Base-by-base conservation (phyloP, 2,888 invertebrate species). In the Stenodema calcarata region DNA sequence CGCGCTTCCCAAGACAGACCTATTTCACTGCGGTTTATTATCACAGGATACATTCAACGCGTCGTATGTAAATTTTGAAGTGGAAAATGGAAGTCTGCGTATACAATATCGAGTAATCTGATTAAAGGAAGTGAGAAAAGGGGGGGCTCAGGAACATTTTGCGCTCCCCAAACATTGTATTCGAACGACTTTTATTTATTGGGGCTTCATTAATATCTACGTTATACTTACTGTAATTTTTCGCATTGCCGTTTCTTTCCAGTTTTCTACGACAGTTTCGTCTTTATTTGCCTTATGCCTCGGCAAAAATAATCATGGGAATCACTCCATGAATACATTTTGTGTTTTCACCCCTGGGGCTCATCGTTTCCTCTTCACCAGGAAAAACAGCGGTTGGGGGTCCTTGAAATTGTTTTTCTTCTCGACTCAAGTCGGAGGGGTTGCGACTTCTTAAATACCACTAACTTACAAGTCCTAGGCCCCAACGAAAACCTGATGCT, bases 251-350 rank as follows among this genome's bases (percentile, higher is more conserved):
- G n/a, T n/a, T 16, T 54, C 18, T 18, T n/a, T 62, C 1, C 6
- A 62, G 9, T 23, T 62, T 62, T 62, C 35, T 73, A 28, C 35
- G 28, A 41, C 12, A 30, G 3, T 73, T 73, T 35, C 30, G n/a
- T n/a, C 41, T 35, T 30, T 18, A 6, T 30, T 28, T n/a, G 35
- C 41, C 35, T 16, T 73, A 41, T 73, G n/a, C 7, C 73, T 41
- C 14, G 30, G 30, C n/a, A 35, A 69, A 41, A 82, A 82, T 82
- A 35, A 69, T 82, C 82, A 82, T 82, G 70, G 69, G 82, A 82
- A 82, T 82, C 82, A 82, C 82, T 82, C 35, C 82, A 82, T 82
- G 82, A 82, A 82, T 82, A 82, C 69, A 82, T 82, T 82, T 69
- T 42, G 82, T 23, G n/a, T 69, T 62, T 18, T 73, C 73, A 41